phyloP scores from a whole-genome alignment of 2,888 invertebrate genomes.

The Pandemis corylana region DNA sequence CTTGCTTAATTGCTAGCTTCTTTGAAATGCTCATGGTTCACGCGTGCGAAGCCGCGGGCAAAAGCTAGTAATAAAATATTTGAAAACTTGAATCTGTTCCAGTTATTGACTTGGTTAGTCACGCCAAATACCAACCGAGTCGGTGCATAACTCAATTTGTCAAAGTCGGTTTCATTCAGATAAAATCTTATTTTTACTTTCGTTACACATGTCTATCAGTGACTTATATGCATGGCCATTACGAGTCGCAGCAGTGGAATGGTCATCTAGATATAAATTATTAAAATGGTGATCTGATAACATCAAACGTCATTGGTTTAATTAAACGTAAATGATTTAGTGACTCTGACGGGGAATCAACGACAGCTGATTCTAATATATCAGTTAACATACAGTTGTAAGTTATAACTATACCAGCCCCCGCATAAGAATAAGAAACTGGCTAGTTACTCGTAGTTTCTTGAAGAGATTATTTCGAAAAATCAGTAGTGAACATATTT shows the following conservation, averaged over 20 bases:
- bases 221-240: conserved; percentile 9
- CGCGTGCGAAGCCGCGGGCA: too few species aligned
- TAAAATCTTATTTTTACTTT: conserved; percentile 54
- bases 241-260: conserved; percentile 5
- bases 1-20: too few species aligned
- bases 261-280: conserved; percentile 24
- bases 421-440: too few species aligned
- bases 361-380: conserved; percentile 9
- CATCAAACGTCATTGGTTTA: conserved; percentile 18
- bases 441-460: too few species aligned
- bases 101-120: neutral
- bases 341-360: conserved; percentile 11
- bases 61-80: too few species aligned
- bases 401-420: neutral
- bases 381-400: neutral
- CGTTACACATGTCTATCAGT: conserved; percentile 47
- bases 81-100: neutral
- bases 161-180: conserved; percentile 56
- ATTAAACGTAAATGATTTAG: conserved; percentile 21
- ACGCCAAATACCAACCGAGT: conserved; percentile 47
- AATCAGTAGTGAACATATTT: too few species aligned
- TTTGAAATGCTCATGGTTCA: too few species aligned
- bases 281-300: conserved; percentile 30
- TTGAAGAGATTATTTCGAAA: too few species aligned
- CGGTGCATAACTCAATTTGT: conserved; percentile 57